Evolutionary conservation across 2,888 invertebrate species (phyloP), one percentile per base, ranked within the genome.

Genomic region (Podabrus alpinus): DNA sequence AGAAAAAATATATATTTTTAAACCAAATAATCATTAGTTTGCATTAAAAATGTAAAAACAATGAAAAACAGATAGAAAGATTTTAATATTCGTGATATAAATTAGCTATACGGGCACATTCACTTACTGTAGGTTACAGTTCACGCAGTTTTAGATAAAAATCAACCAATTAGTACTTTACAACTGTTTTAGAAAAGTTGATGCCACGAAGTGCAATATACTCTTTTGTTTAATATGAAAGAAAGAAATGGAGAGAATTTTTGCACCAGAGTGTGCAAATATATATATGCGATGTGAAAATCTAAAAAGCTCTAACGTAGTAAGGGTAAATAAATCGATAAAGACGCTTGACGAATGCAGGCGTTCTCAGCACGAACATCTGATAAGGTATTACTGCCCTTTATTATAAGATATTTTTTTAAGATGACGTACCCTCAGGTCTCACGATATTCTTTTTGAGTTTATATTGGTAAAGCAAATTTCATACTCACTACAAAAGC

Each of bases 161-260:
- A 86, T 85, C 86, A 84, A 83, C 86, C 86, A 86, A 86, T 86
- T 86, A 86, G 85, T 84, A 82, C 83, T 85, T 86, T 86, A 85
- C 84, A 81, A 84, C 81, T 83, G 82, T 79, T 79, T 79, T 82
- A 80, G 80, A 79, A 29, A 64, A 24, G 24, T 9, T 59, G 17
- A 15, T 66, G 59, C 60, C 16, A 17, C 59, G 16, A 45, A 17
- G 21, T 15, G 24, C 13, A 67, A 60, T 25, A 66, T 68, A 70
- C 17, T 69, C 24, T 3, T 66, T 21, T 59, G 16, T 15, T 24
- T 24, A 24, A 15, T 7, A 9, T 62, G n/a, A 21, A 21, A 69
- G 25, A 73, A 66, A 24, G 69, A 67, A 45, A 64, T 11, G 17
- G 62, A 16, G n/a, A 72, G n/a, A 62, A 15, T 60, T 17, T 68